Evolutionary conservation across 2,888 invertebrate genomes (phyloP), one percentile per base, ranked within the genome.

Genomic region (Thecocarcelia acutangulata): DNA sequence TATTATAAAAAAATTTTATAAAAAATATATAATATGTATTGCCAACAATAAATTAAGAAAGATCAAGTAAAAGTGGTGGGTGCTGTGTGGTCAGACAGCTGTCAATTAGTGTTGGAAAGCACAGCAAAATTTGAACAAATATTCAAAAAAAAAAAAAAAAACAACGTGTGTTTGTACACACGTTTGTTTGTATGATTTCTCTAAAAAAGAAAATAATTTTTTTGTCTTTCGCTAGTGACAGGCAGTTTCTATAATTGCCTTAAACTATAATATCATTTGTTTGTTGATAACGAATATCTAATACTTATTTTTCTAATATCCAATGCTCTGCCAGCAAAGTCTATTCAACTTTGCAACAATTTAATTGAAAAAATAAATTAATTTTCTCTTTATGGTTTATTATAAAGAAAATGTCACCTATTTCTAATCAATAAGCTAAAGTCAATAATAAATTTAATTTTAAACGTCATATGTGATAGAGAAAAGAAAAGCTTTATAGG

Each of bases 361-460:
- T 3, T 21, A 48, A 48, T n/a, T 50, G n/a, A 46, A 2, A 50
- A 13, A 24, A 46, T 15, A 54, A 54, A 56, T 64, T 64, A 13
- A 44, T 33, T 64, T 68, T 68, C 37, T 46, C 21, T 64, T 42
- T 3, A 9, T 5, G 3, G 33, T 8, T 33, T 8, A 33, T 70
- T 9, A 13, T 42, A 28, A 24, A 63, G 1, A 21, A 73, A 63
- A 44, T 42, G 37, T 56, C 64, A 64, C 56, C 46, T 48, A 48
- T 74, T 75, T 75, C 48, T 40, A 66, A 66, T 66, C 58, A 75
- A 58, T 66, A 58, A 42, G n/a, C 19, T 50, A 66, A 58, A 50
- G 28, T 33, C 58, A 59, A 8, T 50, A 75, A 59, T 42, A 13
- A 66, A 58, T 59, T 58, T n/a, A 15, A 21, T 8, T 66, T 59